Evolutionary conservation across 2,797 vertebrate species (phyloP), one percentile per base, ranked within the genome.

Genomic region (Scarus forsteni): DNA sequence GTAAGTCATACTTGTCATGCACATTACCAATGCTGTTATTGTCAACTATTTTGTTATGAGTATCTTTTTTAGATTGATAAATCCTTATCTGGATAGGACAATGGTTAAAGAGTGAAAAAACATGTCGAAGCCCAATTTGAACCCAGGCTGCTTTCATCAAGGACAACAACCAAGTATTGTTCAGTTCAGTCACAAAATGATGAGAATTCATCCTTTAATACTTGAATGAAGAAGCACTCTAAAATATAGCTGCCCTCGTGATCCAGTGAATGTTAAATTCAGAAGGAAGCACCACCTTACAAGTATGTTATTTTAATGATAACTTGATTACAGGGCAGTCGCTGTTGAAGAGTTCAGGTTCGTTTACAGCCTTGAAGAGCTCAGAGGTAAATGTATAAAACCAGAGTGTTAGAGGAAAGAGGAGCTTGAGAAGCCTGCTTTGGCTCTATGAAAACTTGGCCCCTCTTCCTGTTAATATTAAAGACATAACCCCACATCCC

Each of bases 381-480:
- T 6, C 15, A 18, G 60, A 36, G 0, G 1, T 14, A 48, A 34
- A 44, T 60, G 15, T 58, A 12, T 14, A 59, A 44, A 70, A 3
- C 66, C 2, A 35, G 9, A 10, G 6, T 9, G 13, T 46, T 7
- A 45, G 2, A 14, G 34, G 11, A 5, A 45, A 40, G 3, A 44
- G 44, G 35, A 67, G 5, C 9, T 65, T 35, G 11, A 16, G 5
- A 9, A 8, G 18, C 9, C 44, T 62, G 8, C 57, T 36, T 54
- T 14, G 38, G 56, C 50, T 58, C 19, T 48, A 59, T 48, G 43
- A 57, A 51, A 71, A 62, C 46, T 10, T 53, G 4, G 12, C 44
- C 54, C 60, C 11, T 11, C 53, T 70, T 70, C 11, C 74, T 69
- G 15, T 71, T 73, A 76, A 55, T 42, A 68, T 85, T 74, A 58